Evolutionary conservation across 2,888 invertebrate genomes (phyloP).

Genomic region (Ophioninae sp.): DNA sequence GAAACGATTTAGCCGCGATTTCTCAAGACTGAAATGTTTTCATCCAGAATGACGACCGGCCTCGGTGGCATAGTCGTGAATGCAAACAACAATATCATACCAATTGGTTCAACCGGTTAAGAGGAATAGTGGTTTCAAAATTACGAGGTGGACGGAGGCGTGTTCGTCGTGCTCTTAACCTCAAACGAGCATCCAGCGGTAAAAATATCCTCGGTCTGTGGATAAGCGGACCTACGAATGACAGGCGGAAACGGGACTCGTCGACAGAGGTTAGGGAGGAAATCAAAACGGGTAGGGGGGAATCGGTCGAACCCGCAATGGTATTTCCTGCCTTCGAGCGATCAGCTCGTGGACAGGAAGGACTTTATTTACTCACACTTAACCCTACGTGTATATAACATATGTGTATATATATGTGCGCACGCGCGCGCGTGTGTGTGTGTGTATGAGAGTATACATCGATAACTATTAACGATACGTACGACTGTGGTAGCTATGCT

Average conservation of each 20-base stretch:
- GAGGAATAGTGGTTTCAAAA: too few species aligned
- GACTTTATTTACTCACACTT: constrained; percentile 74
- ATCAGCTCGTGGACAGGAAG: constrained; percentile 28
- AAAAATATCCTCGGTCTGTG: not conserved
- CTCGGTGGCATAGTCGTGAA: too few species aligned
- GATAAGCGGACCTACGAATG: not conserved
- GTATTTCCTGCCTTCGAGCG: constrained; percentile 1
- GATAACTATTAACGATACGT: constrained; percentile 80
- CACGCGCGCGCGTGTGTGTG: not conserved
- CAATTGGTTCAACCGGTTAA: too few species aligned
- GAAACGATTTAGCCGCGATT: too few species aligned
- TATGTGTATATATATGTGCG: not conserved
- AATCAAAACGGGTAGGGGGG: not conserved
- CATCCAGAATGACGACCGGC: too few species aligned
- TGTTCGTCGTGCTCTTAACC: too few species aligned
- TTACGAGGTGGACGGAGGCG: too few species aligned
- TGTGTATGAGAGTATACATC: constrained; percentile 43
- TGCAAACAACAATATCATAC: too few species aligned
- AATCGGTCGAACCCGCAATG: not conserved
- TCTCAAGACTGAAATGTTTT: too few species aligned
- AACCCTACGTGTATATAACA: constrained; percentile 61
- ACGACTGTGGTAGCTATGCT: constrained; percentile 82
- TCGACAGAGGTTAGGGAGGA: not conserved
- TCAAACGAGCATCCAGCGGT: not conserved
- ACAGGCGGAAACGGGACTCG: not conserved